A percentile compares a stretch with the other conserved stretches of the same genome.
Conservation (phyloP, 2,888 invertebrate species). For the Nomada flava region DNA sequence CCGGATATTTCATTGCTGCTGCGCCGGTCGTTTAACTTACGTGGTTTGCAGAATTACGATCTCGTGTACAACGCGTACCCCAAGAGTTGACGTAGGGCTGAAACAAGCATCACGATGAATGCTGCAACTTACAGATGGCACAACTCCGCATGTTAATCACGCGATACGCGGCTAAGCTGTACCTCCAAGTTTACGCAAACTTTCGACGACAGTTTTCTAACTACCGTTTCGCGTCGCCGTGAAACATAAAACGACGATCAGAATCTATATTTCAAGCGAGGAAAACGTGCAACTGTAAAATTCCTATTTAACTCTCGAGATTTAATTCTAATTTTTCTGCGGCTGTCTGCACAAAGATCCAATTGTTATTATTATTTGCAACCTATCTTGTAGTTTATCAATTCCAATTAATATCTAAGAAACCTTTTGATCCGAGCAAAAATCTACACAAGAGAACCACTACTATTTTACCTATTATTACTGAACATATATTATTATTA, state of each 20-base stretch:
- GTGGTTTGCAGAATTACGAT: slow-evolving; percentile 9
- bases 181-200: neutral
- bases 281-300: neutral
- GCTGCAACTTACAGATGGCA: neutral
- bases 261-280: neutral
- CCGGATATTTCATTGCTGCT: neutral
- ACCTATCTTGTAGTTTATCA: no score
- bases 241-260: neutral
- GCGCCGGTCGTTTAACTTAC: neutral
- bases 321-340: neutral
- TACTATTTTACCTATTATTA: no score
- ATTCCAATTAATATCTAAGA: no score
- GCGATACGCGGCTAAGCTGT: neutral
- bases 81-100: neutral
- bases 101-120: neutral
- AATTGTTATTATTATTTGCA: no score
- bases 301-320: neutral
- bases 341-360: neutral
- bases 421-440: no score
- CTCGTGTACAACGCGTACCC: neutral
- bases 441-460: no score
- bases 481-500: no score
- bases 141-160: slow-evolving; percentile 5
- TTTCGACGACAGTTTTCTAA: neutral
- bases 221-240: neutral